Evolutionary conservation across 2,797 vertebrate genomes (phyloP).

Genomic region (Pseudochirops cupreus): DNA sequence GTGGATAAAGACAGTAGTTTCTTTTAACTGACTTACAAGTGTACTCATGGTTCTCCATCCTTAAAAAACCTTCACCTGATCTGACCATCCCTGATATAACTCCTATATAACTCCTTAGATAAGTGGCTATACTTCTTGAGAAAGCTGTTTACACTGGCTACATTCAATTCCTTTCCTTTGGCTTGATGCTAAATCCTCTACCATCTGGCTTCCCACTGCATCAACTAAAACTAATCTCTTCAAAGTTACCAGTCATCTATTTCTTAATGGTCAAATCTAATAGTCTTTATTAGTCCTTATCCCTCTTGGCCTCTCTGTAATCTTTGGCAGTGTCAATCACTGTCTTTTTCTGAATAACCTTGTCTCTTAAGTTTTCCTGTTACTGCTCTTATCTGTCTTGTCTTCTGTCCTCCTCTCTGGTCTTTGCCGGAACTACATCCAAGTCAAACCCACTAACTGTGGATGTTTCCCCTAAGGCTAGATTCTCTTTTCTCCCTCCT

Average conservation of each 20-base stretch:
- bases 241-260: background rate
- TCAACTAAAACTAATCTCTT: background rate
- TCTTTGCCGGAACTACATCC: background rate
- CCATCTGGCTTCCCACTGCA: background rate
- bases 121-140: background rate
- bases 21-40: slow-evolving; percentile 3
- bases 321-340: background rate
- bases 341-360: background rate
- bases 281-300: background rate
- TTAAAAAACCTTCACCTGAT: background rate
- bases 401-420: background rate
- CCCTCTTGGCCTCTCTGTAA: background rate
- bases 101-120: slow-evolving; percentile 15
- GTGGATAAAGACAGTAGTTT: background rate
- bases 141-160: background rate
- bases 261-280: background rate
- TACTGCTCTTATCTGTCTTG: background rate
- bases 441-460: background rate
- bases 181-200: background rate
- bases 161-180: background rate
- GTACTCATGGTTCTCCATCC: slow-evolving; percentile 3
- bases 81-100: background rate
- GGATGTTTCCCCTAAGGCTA: background rate
- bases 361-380: background rate
- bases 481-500: background rate